Evolutionary conservation across 2,888 invertebrate species (phyloP).

Genomic region (Sceliomorpha sp.): DNA sequence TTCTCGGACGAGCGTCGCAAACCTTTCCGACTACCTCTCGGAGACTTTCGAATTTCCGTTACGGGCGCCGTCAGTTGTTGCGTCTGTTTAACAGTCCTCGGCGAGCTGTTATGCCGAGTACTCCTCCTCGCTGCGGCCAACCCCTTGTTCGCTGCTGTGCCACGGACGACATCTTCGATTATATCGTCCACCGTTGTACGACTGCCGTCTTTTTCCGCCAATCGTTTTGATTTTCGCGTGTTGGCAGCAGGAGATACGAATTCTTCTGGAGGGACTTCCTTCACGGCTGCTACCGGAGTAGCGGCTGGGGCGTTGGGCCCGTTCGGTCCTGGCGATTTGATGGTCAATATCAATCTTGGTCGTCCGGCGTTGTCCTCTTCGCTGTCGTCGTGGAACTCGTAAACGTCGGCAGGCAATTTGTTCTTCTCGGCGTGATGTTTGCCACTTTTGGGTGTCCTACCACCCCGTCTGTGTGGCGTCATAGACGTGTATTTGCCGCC

Average conservation of each 20-base stretch:
- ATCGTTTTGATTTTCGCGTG: conserved; percentile 89
- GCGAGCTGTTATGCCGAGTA: conserved; percentile 81
- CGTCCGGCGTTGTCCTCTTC: conserved; percentile 85
- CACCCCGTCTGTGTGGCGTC: conserved; percentile 71
- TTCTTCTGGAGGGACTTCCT: conserved; percentile 83
- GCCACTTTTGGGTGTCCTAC: conserved; percentile 77
- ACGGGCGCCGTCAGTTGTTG: conserved; percentile 58
- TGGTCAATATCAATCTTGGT: conserved; percentile 90
- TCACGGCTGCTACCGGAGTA: conserved; percentile 79
- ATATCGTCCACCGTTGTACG: conserved; percentile 91
- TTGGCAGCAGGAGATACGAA: conserved; percentile 83
- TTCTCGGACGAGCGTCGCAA: conserved; percentile 86
- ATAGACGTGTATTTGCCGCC: conserved; percentile 75
- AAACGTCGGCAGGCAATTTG: conserved; percentile 88
- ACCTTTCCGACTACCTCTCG: conserved; percentile 84
- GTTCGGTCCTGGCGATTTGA: conserved; percentile 85
- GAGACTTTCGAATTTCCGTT: conserved; percentile 83
- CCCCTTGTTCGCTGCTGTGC: conserved; percentile 81
- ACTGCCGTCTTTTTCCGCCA: conserved; percentile 89
- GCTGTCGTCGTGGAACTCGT: conserved; percentile 95
- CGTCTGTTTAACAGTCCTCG: conserved; percentile 66
- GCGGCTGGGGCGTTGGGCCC: conserved; percentile 77
- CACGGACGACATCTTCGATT: conserved; percentile 93
- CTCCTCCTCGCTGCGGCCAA: conserved; percentile 81
- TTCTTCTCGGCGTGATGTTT: conserved; percentile 80